These are phyloP conservation scores for Drosophila borborema DNA, from an alignment of 2,888 invertebrate species.

Conservation along the genomic window DNA sequence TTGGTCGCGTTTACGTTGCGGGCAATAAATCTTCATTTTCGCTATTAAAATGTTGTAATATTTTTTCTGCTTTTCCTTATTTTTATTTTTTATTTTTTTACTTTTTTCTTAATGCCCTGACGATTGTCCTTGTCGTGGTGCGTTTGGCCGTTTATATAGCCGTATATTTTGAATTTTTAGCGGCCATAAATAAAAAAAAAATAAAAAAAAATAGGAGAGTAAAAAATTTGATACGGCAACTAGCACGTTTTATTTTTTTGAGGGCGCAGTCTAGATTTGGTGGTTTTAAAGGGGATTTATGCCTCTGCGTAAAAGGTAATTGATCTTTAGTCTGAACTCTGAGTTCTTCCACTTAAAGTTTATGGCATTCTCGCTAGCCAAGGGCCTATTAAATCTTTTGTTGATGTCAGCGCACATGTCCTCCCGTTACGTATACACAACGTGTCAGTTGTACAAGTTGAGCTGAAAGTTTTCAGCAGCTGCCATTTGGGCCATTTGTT, in stretches of 20 bases:
- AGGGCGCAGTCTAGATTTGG: conserved; percentile 52
- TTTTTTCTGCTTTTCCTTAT: conserved; percentile 49
- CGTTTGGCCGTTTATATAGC: conserved; percentile 39
- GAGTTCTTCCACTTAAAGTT: conserved; percentile 40
- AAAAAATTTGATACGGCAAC: conserved; percentile 62
- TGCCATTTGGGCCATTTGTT: conserved; percentile 31
- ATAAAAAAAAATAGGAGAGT: conserved; percentile 32
- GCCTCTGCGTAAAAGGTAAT: conserved; percentile 49
- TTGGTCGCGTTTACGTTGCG: conserved; percentile 49
- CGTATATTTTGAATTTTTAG: conserved; percentile 52
- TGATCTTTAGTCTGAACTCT: conserved; percentile 54
- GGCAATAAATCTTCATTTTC: conserved; percentile 79
- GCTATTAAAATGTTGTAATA: conserved; percentile 80
- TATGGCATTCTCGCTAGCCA: conserved; percentile 14
- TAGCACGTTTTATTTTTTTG: conserved; percentile 41
- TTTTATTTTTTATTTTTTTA: conserved; percentile 15
- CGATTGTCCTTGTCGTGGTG: conserved; percentile 56
- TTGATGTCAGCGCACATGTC: conserved; percentile 42
- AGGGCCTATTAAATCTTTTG: conserved; percentile 21
- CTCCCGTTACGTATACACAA: conserved; percentile 30
- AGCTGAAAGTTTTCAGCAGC: conserved; percentile 21
- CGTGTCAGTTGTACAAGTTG: conserved; percentile 13
- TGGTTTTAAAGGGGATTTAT: conserved; percentile 64
- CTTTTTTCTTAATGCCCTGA: conserved; percentile 49
- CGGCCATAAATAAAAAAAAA: conserved; percentile 58